Percentiles rank a stretch among this genome's conserved stretches.
These are phyloP conservation scores for Sphaerodactylus townsendi DNA, from an alignment of 2,113 vertebrate species.

Conservation along the genomic window DNA sequence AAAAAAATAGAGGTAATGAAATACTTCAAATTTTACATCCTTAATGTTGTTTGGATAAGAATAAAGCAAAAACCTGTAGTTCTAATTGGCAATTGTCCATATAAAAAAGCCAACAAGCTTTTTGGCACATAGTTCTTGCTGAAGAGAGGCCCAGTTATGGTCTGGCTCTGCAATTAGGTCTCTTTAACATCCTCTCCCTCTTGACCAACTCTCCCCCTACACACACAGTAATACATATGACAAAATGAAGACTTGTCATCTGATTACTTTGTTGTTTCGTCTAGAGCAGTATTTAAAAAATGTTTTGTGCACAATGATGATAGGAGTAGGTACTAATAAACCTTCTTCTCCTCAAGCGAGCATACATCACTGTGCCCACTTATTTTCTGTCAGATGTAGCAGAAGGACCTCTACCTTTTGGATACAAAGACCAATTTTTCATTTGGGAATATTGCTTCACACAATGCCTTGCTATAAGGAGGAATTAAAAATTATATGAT, in stretches of 20 bases:
- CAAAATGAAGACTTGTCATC: not conserved
- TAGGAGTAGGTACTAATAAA: too few species aligned
- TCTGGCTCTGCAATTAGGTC: not conserved
- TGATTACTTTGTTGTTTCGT: not conserved
- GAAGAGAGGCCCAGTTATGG: not conserved
- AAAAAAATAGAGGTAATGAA: slow-evolving; percentile 51
- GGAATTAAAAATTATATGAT: not conserved
- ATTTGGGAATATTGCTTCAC: too few species aligned
- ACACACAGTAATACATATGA: not conserved
- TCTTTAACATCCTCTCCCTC: not conserved
- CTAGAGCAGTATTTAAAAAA: not conserved
- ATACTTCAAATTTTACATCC: slow-evolving; percentile 42
- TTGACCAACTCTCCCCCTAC: not conserved
- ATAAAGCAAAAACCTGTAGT: slow-evolving; percentile 30
- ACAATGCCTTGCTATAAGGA: too few species aligned
- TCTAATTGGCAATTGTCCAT: slow-evolving; percentile 10
- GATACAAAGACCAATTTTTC: not conserved
- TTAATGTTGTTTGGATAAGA: slow-evolving; percentile 46
- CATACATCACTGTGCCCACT: not conserved
- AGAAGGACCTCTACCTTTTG: not conserved
- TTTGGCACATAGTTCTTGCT: not conserved
- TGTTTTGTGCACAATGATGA: too few species aligned
- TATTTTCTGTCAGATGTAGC: not conserved
- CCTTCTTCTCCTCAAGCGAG: too few species aligned
- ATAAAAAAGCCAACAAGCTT: slow-evolving; percentile 22